Percentiles rank a stretch among this genome's conserved stretches.
These are phyloP conservation scores for Dipus sagitta DNA, from an alignment of 2,797 vertebrate species.

Conservation along the genomic window DNA sequence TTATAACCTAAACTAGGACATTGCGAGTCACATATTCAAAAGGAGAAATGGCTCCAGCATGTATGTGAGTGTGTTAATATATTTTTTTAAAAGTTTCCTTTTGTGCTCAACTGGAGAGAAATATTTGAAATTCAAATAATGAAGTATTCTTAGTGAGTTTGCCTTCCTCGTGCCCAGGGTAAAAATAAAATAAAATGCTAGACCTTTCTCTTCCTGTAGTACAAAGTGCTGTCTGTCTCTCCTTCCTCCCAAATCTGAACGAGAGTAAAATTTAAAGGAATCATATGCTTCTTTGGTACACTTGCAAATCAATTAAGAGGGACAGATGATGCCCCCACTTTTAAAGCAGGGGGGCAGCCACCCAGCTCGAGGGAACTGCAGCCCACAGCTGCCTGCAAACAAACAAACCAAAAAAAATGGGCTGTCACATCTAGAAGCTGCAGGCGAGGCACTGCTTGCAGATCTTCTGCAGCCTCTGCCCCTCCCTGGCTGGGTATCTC, in stretches of 20 bases:
- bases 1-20: constrained; percentile 75
- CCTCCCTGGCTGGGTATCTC: not conserved
- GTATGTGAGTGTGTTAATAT: constrained; percentile 59
- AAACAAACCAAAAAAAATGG: constrained; percentile 54
- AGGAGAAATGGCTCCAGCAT: constrained; percentile 55
- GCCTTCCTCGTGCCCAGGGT: constrained; percentile 54
- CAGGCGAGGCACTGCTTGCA: not conserved
- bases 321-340: constrained; percentile 42
- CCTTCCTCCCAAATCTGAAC: constrained; percentile 77
- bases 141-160: constrained; percentile 77
- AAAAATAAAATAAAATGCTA: constrained; percentile 66
- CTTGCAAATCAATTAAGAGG: constrained; percentile 81
- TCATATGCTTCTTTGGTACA: constrained; percentile 74
- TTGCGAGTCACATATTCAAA: constrained; percentile 69
- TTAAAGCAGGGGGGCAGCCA: not conserved
- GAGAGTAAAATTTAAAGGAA: constrained; percentile 81
- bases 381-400: constrained; percentile 70
- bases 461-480: constrained; percentile 13
- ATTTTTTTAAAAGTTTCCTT: constrained; percentile 76
- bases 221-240: not conserved
- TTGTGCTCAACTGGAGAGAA: constrained; percentile 77
- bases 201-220: constrained; percentile 13
- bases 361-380: constrained; percentile 12
- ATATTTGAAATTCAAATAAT: constrained; percentile 86
- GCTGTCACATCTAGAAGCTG: constrained; percentile 35